These are phyloP conservation scores for Chiloscyllium plagiosum DNA, from an alignment of 2,113 vertebrate genomes.

Conservation along the genomic window DNA sequence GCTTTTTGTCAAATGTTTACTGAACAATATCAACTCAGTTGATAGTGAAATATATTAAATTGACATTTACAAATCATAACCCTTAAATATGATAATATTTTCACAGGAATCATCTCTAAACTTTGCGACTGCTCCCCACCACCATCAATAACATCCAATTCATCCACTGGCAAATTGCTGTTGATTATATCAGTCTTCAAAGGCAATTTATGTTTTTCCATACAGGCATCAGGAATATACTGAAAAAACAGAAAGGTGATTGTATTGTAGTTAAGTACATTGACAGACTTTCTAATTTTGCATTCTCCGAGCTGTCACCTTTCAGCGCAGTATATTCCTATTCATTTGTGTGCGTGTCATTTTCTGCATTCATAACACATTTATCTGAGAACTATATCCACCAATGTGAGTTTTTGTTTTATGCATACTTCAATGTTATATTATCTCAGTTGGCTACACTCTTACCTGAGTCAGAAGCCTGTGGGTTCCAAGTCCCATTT, in stretches of 20 bases:
- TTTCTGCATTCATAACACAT: background rate
- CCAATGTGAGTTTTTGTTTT: background rate
- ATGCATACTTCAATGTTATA: background rate
- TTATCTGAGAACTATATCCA: background rate
- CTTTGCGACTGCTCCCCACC: background rate
- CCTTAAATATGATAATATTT: background rate
- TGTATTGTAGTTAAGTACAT: background rate
- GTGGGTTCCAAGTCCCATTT: background rate
- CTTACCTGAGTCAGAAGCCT: background rate
- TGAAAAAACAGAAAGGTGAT: slow-evolving; percentile 29
- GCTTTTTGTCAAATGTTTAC: slow-evolving; percentile 31
- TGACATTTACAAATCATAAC: slow-evolving; percentile 31
- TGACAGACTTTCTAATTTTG: background rate
- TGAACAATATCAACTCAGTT: slow-evolving; percentile 32
- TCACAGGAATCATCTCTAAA: background rate
- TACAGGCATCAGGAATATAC: slow-evolving; percentile 23
- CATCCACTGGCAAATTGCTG: background rate
- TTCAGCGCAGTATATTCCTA: background rate
- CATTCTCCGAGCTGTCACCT: background rate
- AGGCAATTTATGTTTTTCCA: slow-evolving; percentile 17
- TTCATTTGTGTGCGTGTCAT: background rate
- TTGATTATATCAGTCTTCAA: slow-evolving; percentile 23
- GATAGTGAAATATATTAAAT: slow-evolving; percentile 31
- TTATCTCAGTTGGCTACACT: background rate
- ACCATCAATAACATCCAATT: slow-evolving; percentile 4